Percentiles rank a stretch among this genome's conserved stretches.
Conservation (phyloP, 2,888 invertebrate species). For the Actias luna region DNA sequence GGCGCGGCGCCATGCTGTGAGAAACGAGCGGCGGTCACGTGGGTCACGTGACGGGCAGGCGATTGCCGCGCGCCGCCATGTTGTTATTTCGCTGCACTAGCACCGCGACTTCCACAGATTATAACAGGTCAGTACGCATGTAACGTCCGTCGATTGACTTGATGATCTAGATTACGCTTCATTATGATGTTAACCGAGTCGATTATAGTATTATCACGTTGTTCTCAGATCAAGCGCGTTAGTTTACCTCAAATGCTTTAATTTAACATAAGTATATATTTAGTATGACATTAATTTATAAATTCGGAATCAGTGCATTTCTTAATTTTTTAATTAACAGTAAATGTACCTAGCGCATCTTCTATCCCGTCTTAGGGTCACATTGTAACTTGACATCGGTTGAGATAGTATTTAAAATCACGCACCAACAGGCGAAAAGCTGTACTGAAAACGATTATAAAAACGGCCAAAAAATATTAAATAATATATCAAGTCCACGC, state of each 20-base stretch:
- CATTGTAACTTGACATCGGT: no score
- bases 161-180: not conserved
- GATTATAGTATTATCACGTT: not conserved
- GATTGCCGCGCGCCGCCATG: not conserved
- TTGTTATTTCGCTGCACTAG: not conserved
- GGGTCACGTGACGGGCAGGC: not conserved
- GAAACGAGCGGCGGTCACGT: not conserved
- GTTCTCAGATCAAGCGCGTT: not conserved
- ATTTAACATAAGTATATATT: no score
- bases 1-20: not conserved
- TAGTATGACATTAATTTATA: no score
- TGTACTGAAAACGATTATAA: no score
- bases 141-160: not conserved
- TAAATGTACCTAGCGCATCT: no score
- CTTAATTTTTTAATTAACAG: no score
- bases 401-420: no score
- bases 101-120: not conserved
- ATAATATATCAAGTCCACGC: no score
- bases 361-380: no score
- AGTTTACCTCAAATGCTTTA: not conserved
- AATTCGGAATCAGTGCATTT: no score
- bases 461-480: no score
- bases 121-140: not conserved
- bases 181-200: not conserved
- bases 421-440: no score